Evolutionary conservation across 2,888 invertebrate genomes (phyloP), one percentile per base, ranked within the genome.

Genomic region (Lutraria lutraria): DNA sequence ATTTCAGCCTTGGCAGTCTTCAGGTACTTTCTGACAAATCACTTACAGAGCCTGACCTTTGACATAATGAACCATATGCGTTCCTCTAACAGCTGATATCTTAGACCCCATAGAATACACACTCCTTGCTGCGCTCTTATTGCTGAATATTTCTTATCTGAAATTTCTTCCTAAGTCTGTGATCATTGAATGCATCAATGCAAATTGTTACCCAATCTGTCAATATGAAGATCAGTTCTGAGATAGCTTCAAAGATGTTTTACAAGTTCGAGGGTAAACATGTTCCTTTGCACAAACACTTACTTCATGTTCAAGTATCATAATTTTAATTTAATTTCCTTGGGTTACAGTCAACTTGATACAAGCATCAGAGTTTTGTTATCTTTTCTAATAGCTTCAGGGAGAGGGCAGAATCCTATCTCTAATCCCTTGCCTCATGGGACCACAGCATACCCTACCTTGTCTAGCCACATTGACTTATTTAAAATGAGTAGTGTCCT

Each of bases 111-210:
- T 25, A 3, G 43, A 68, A 25, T 25, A 25, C 8, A 68, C 63
- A 25, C 25, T 25, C 25, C 63, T n/a, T 68, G n/a, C 63, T 68
- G 63, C 25, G n/a, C 21, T 25, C 63, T 21, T 68, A 68, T 25
- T 68, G 25, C 63, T 68, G 12, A 56, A 68, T 13, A 68, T 68
- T 25, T 25, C n/a, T 68, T 68, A 68, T 68, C 63, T 25, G 63
- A 8, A 25, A 68, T 68, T 68, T 68, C 63, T 68, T 68, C 63
- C 63, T 25, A 21, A 68, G 63, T 76, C 25, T 76, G 34, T 76
- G 76, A 76, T 76, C 76, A 34, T 31, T 76, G 19, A 31, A 34
- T 76, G 76, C 76, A 76, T 76, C 76, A 76, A 76, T 76, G 76
- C 12, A 31, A 31, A 31, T 34, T 16, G 34, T 34, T 34, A 34